phyloP scores from a whole-genome alignment of 2,797 vertebrate species.

The Manis crassicaudata region DNA sequence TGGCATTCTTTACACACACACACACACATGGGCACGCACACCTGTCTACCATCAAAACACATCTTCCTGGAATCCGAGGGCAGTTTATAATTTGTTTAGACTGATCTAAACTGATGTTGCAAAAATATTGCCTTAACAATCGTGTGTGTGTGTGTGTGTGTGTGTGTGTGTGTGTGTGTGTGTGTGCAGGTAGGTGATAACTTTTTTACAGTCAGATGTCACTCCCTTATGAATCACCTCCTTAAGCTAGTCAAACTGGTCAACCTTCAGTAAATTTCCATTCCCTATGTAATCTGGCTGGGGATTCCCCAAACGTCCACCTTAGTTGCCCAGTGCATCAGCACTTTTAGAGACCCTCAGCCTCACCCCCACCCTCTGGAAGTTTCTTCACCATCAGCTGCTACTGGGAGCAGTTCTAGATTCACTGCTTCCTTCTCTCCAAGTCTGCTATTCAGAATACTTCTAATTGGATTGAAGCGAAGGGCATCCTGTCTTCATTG shows the following conservation, averaged over 20 bases:
- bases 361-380: background rate
- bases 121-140: background rate
- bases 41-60: background rate
- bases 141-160: background rate
- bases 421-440: background rate
- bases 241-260: slow-evolving; percentile 46
- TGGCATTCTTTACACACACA: background rate
- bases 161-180: background rate
- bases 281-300: background rate
- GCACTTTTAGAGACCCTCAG: background rate
- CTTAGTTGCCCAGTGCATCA: background rate
- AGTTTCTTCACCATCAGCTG: background rate
- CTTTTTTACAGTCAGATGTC: background rate
- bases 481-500: background rate
- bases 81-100: background rate
- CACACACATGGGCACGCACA: fast-evolving
- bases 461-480: background rate
- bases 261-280: slow-evolving; percentile 55
- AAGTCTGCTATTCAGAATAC: background rate
- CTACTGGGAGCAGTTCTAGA: background rate
- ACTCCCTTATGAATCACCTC: slow-evolving; percentile 44
- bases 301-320: background rate
- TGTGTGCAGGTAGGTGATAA: background rate
- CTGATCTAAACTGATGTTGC: background rate
- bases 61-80: background rate